Base-by-base conservation (phyloP, 2,113 vertebrate genomes). In the Lipophrys pholis region DNA sequence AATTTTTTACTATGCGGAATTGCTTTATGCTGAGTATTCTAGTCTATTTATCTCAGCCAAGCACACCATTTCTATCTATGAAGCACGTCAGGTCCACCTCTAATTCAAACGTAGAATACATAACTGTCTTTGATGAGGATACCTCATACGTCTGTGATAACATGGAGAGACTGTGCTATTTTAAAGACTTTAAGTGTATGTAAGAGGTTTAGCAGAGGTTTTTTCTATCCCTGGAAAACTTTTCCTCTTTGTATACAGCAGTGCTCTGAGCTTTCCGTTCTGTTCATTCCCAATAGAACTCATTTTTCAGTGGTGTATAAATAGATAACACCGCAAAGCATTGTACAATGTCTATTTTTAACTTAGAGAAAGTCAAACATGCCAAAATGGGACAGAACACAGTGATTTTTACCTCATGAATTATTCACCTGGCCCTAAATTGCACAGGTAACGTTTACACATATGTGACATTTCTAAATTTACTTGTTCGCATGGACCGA, bases 281-380 rank as follows among this genome's bases (percentile, higher is more conserved):
- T 65, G 55, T 78, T 64, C 63, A 78, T 73, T 81, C 55, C 67
- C 73, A 68, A 10, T 30, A 71, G 21, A 59, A 52, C 49, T 42
- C 1, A 52, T 62, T 67, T 68, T 39, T 38, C 53, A 16, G 10
- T 38, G 45, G 55, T 66, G 61, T 87, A 85, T 81, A 83, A 87
- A 87, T 89, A 89, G 72, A 72, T 58, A 17, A 68, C 50, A 52
- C 49, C 49, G 61, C 52, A 68, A 82, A 85, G 68, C 48, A 50
- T 68, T 69, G 42, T 69, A 43, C 5, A 74, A 49, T 30, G 3
- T 70, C 86, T 88, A 86, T 87, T 87, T 89, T 84, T 87, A 90
- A 76, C 62, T 7, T 42, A 10, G 67, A 66, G 55, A 14, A 48
- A 46, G 49, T 76, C 54, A 53, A 55, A 38, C 48, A 63, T 60